These are phyloP conservation scores for Steinernema carpocapsae DNA, from an alignment of 2,888 invertebrate species.

Conservation along the genomic window DNA sequence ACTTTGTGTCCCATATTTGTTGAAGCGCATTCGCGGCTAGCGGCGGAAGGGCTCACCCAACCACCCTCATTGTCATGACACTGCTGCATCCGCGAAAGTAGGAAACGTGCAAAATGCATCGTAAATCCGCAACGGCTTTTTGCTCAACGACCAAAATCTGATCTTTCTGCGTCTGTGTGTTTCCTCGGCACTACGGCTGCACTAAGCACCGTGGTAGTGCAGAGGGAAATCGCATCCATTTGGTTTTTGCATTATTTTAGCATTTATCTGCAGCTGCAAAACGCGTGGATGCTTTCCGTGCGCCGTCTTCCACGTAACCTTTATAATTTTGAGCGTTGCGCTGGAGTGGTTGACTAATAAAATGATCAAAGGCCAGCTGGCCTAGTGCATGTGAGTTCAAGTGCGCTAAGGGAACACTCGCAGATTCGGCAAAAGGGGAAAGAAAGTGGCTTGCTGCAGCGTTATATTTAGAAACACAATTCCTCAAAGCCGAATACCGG, in stretches of 20 bases:
- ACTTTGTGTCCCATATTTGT: neutral
- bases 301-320: neutral
- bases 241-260: conserved; percentile 3
- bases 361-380: conserved; percentile 14
- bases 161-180: conserved; percentile 30
- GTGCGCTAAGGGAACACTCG: neutral
- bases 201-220: neutral
- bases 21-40: conserved; percentile 10
- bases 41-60: conserved; percentile 12
- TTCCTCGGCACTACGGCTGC: neutral
- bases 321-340: neutral
- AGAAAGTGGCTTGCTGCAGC: too few species aligned
- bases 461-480: too few species aligned
- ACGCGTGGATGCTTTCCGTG: neutral
- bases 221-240: conserved; percentile 27
- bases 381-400: neutral
- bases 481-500: too few species aligned
- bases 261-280: conserved; percentile 24
- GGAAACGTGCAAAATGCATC: conserved; percentile 32
- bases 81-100: conserved; percentile 26
- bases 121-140: conserved; percentile 19
- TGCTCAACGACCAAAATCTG: conserved; percentile 32
- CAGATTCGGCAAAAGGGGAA: too few species aligned
- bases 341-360: neutral
- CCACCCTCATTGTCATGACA: conserved; percentile 34